Evolutionary conservation across 1,140 invertebrate genomes (phyloP).

Genomic region (Samia ricini): DNA sequence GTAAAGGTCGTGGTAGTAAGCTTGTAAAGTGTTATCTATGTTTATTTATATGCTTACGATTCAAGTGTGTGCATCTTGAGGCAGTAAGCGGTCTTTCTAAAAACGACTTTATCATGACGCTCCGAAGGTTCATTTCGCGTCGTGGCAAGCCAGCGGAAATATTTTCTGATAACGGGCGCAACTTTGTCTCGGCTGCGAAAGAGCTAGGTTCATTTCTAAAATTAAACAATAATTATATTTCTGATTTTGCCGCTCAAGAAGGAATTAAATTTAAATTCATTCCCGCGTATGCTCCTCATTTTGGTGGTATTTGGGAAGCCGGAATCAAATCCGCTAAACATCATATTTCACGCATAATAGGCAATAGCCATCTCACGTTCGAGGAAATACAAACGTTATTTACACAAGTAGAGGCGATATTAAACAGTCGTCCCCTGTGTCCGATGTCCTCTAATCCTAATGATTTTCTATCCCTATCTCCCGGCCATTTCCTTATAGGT

Average conservation of each 20-base stretch:
- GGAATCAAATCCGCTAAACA: no score
- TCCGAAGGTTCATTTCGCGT: conserved; percentile 31
- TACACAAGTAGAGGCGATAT: conserved; percentile 21
- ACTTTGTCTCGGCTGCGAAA: conserved; percentile 20
- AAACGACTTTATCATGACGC: conserved; percentile 22
- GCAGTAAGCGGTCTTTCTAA: conserved; percentile 23
- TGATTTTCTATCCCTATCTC: conserved; percentile 18
- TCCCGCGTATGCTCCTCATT: not conserved
- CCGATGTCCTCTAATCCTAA: conserved; percentile 16
- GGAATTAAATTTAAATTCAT: conserved; percentile 4
- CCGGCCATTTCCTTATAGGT: conserved; percentile 25
- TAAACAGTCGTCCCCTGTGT: conserved; percentile 18
- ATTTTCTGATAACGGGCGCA: conserved; percentile 18
- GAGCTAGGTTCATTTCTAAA: conserved; percentile 12
- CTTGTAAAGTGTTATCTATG: conserved; percentile 25
- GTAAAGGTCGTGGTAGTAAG: conserved; percentile 17
- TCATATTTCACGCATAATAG: no score
- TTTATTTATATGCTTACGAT: conserved; percentile 27
- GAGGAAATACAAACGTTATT: conserved; percentile 23
- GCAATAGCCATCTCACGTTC: conserved; percentile 15
- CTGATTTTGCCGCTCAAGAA: conserved; percentile 3
- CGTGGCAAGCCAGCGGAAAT: conserved; percentile 27
- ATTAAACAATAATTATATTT: not conserved
- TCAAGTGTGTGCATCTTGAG: conserved; percentile 28
- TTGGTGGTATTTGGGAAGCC: no score